A percentile compares a stretch with the other conserved stretches of the same genome.
phyloP scores from a whole-genome alignment of 2,797 vertebrate species.

The Fringilla coelebs region DNA sequence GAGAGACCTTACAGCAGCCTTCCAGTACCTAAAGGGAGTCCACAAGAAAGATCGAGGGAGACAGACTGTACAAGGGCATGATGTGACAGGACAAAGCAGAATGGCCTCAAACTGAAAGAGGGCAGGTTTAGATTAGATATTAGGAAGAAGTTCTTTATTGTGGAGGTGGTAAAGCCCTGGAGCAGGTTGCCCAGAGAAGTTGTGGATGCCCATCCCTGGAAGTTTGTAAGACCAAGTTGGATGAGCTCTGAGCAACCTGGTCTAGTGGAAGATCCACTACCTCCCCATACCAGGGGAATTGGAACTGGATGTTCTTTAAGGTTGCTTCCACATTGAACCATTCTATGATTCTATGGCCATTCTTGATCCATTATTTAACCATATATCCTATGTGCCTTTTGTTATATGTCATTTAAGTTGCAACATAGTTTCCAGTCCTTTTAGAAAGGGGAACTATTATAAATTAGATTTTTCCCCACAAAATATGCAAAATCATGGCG shows the following conservation, averaged over 20 bases:
- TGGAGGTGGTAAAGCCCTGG: neutral
- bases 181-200: neutral
- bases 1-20: neutral
- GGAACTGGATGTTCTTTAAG: neutral
- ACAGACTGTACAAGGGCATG: neutral
- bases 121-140: neutral
- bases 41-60: no score
- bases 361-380: neutral
- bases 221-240: neutral
- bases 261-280: neutral
- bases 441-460: neutral
- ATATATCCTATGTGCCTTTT: neutral
- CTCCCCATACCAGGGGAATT: neutral
- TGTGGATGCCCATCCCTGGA: neutral
- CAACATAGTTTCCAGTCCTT: neutral
- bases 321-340: neutral
- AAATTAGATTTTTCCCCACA: neutral
- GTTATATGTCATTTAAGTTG: neutral
- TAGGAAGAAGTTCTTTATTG: neutral
- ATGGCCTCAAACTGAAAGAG: neutral
- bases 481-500: neutral
- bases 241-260: neutral
- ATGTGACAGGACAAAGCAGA: neutral
- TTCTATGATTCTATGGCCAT: neutral
- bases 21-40: neutral